Percentiles rank a stretch among this genome's conserved stretches.
These are phyloP conservation scores for Drosophila azteca DNA, from an alignment of 1,140 invertebrate species.

Conservation along the genomic window DNA sequence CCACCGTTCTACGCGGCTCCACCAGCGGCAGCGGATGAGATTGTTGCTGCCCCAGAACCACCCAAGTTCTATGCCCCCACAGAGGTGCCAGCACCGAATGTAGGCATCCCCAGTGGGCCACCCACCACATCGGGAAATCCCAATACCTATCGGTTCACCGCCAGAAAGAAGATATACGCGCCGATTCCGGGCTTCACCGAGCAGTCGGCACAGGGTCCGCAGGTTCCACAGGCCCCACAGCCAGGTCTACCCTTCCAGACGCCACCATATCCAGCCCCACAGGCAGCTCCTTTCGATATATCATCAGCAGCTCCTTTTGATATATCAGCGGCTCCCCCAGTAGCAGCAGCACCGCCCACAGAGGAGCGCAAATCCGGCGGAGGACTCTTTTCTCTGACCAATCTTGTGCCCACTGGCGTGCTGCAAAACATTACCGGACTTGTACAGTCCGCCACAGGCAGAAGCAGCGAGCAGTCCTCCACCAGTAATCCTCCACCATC, in stretches of 20 bases:
- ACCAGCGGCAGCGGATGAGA: slow-evolving; percentile 28
- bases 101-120: slow-evolving; percentile 4
- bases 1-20: slow-evolving; percentile 64
- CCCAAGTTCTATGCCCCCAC: slow-evolving; percentile 80
- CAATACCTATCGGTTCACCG: slow-evolving; percentile 85
- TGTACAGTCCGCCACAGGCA: slow-evolving; percentile 74
- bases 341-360: slow-evolving; percentile 7
- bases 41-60: slow-evolving; percentile 54
- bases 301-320: slow-evolving; percentile 23
- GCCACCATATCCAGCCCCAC: slow-evolving; percentile 52
- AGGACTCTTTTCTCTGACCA: slow-evolving; percentile 76
- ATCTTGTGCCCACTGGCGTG: slow-evolving; percentile 69
- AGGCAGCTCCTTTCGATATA: slow-evolving; percentile 1
- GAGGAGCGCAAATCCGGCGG: slow-evolving; percentile 73
- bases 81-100: slow-evolving; percentile 56
- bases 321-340: slow-evolving; percentile 22
- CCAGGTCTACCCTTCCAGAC: slow-evolving; percentile 41
- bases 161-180: slow-evolving; percentile 86
- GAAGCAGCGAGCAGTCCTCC: slow-evolving; percentile 40
- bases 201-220: slow-evolving; percentile 31
- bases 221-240: slow-evolving; percentile 7
- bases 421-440: slow-evolving; percentile 77
- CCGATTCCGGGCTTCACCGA: slow-evolving; percentile 85
- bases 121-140: slow-evolving; percentile 73
- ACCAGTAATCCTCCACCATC: slow-evolving; percentile 3